Percentiles rank a stretch among this genome's conserved stretches.
phyloP scores from a whole-genome alignment of 2,888 invertebrate species.

The Dolichopus griseipennis region DNA sequence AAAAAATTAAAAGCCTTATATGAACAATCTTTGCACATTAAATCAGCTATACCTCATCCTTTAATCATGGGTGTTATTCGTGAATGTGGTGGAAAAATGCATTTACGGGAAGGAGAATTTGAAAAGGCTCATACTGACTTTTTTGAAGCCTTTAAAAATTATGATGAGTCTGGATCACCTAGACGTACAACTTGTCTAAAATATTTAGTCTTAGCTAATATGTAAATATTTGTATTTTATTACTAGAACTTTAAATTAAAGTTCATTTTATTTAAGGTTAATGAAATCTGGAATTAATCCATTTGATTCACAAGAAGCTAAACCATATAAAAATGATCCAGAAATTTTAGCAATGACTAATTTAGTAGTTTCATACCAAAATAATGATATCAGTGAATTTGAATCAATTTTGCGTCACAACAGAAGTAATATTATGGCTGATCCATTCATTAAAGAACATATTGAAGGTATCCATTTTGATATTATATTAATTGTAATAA shows the following conservation, averaged over 20 bases:
- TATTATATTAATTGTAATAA: not conserved
- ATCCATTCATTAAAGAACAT: conserved; percentile 97
- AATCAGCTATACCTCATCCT: conserved; percentile 99
- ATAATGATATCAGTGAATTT: conserved; percentile 97
- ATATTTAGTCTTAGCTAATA: conserved; percentile 95
- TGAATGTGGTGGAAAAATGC: conserved; percentile 99
- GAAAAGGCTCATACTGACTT: conserved; percentile 99
- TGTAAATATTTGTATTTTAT: conserved; percentile 50
- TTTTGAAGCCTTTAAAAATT: conserved; percentile 99
- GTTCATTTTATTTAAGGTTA: conserved; percentile 51
- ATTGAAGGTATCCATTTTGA: conserved; percentile 63
- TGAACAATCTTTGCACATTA: conserved; percentile 96
- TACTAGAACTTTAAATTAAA: not conserved
- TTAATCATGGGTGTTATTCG: conserved; percentile 98
- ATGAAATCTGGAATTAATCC: conserved; percentile 99
- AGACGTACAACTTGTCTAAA: conserved; percentile 94
- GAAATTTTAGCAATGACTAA: conserved; percentile 99
- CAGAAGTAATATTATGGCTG: conserved; percentile 95
- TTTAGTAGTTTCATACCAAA: conserved; percentile 92
- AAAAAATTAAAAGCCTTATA: conserved; percentile 94
- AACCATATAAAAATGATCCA: conserved; percentile 98
- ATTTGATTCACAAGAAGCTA: conserved; percentile 99
- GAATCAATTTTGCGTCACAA: conserved; percentile 92
- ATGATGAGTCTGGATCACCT: conserved; percentile 97
- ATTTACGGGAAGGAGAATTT: conserved; percentile 94